Base-by-base conservation (phyloP, 2,888 invertebrate species). In the Pedicia rivosa region DNA sequence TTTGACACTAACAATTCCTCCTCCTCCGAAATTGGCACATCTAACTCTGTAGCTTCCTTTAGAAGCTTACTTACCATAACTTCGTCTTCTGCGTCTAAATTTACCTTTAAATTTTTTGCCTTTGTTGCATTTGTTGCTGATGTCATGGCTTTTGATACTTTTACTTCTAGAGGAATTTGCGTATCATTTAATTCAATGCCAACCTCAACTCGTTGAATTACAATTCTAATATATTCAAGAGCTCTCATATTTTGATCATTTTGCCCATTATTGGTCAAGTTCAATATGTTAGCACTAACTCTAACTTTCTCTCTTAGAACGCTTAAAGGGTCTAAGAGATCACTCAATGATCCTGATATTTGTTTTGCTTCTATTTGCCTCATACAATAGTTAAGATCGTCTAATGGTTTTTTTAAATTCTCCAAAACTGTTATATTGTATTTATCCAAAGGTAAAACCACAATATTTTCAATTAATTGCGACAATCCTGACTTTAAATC, bases 391-490 rank as follows among this genome's bases (percentile, higher is more conserved):
- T 64, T 63, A 0, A 64, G 45, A 43, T 62, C 63, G 45, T 68
- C 67, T 7, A 70, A 52, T 1, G 70, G 68, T 28, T 63, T 62
- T 22, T 65, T 61, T 2, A 70, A 48, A 44, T 59, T 64, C 42
- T 68, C 66, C 10, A 69, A 48, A 6, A 67, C 55, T 5, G 58
- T 57, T 5, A 69, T 47, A 30, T 57, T 57, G 38, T 57, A 55
- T 17, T 55, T 55, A 16, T 53, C 52, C 3, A 61, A 49, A 7
- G 55, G 51, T 14, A 48, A 51, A 44, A 71, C 68, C 37, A 72
- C 61, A 4, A 71, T 67, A 42, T 67, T 67, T 50, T 71, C 69
- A 37, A 73, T 58, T 8, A 70, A 54, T 43, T 65, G 65, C 0
- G 72, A 70, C 13, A 72, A 51, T 44, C 68, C 54, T 51, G 62